Conservation (phyloP, 1,140 invertebrate genomes). For the Micrasema minimum region DNA sequence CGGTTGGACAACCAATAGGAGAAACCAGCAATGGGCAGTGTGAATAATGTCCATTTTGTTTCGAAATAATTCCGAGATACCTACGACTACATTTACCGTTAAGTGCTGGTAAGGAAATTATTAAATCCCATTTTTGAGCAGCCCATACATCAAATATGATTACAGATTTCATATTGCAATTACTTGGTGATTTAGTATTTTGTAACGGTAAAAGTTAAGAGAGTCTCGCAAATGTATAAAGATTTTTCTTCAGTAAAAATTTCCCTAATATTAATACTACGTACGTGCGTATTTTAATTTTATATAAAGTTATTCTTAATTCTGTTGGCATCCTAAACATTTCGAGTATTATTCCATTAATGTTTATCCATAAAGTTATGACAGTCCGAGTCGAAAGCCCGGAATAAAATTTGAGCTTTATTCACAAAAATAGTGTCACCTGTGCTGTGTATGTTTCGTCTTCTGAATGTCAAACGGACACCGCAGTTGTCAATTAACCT, state of each 20-base stretch:
- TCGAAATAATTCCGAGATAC: background rate
- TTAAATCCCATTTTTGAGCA: slow-evolving; percentile 4
- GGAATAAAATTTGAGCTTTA: slow-evolving; percentile 18
- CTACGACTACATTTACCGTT: background rate
- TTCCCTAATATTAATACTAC: too few species aligned
- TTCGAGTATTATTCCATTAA: background rate
- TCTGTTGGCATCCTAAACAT: background rate
- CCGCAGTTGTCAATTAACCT: slow-evolving; percentile 50
- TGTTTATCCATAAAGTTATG: slow-evolving; percentile 1
- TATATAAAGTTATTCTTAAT: background rate
- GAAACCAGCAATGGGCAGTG: slow-evolving; percentile 1
- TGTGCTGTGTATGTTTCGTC: slow-evolving; percentile 31
- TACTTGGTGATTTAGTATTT: slow-evolving; percentile 15
- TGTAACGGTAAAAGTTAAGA: slow-evolving; percentile 9
- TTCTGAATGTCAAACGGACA: slow-evolving; percentile 52
- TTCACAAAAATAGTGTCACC: slow-evolving; percentile 1
- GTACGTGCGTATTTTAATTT: too few species aligned
- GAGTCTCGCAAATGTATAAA: too few species aligned
- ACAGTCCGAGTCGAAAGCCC: background rate
- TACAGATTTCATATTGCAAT: slow-evolving; percentile 5
- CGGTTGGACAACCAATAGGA: background rate
- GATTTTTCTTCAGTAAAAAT: too few species aligned
- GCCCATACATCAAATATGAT: slow-evolving; percentile 11
- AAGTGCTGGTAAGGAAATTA: background rate
- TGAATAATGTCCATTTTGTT: slow-evolving; percentile 6